Percentiles rank a stretch among this genome's conserved stretches.
phyloP scores from a whole-genome alignment of 2,888 invertebrate species.

The Tachystola acroxantha region DNA sequence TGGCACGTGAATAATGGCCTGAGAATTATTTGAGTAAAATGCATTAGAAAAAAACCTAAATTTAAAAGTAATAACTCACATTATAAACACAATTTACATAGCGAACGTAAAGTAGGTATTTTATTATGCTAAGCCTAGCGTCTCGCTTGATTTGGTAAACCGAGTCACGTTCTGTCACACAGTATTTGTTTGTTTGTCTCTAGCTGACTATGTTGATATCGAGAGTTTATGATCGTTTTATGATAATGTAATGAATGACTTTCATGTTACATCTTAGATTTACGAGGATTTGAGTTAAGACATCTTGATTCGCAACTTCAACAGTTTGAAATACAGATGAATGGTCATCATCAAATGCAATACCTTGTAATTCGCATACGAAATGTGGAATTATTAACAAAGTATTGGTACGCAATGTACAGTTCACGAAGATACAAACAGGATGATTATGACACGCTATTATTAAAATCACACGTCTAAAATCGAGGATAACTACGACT shows the following conservation, averaged over 20 bases:
- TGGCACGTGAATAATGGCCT: conserved; percentile 77
- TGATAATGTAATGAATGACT: conserved; percentile 56
- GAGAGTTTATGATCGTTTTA: conserved; percentile 53
- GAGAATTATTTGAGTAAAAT: conserved; percentile 76
- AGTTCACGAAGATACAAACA: conserved; percentile 1
- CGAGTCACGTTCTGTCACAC: conserved; percentile 62
- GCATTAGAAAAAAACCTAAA: conserved; percentile 68
- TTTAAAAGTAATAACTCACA: conserved; percentile 47
- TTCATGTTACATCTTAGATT: conserved; percentile 16
- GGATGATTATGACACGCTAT: conserved; percentile 24
- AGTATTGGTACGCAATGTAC: background rate
- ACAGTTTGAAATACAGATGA: conserved; percentile 2
- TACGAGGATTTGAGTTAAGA: conserved; percentile 8
- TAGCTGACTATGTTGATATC: conserved; percentile 49
- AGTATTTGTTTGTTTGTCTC: conserved; percentile 54
- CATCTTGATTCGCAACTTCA: background rate
- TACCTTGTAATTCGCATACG: background rate
- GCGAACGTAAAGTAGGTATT: conserved; percentile 32
- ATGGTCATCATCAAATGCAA: background rate
- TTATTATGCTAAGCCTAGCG: conserved; percentile 67
- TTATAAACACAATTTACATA: conserved; percentile 57
- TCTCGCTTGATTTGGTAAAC: conserved; percentile 70
- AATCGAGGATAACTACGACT: conserved; percentile 24
- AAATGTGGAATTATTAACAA: background rate
- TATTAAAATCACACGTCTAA: conserved; percentile 24